Evolutionary conservation across 1,140 invertebrate species (phyloP), one percentile per base, ranked within the genome.

Genomic region (Sminthurides bifidus): DNA sequence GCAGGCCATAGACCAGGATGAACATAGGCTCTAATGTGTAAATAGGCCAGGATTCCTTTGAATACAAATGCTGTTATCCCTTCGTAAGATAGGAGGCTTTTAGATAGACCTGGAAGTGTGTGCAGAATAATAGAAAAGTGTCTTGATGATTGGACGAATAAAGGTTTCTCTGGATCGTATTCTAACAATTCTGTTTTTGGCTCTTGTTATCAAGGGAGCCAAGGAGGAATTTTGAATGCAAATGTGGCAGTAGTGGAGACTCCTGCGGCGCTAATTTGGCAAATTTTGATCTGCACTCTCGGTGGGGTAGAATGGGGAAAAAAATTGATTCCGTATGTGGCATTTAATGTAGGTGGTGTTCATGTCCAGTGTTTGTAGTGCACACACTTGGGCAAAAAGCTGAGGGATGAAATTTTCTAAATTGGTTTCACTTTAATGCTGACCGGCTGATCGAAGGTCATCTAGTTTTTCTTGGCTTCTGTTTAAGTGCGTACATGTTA

Each of bases 381-480:
- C 33, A 19, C 29, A 30, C 48, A 48, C 33, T 10, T n/a, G 29
- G 50, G 41, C 50, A 52, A 52, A 40, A 40, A 54, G 43, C 31
- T 37, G 51, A 56, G 49, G 51, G 40, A 59, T 59, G 52, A 51
- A 54, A 54, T 54, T 33, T 30, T 51, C 52, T 52, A 54, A 59
- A 54, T 54, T 59, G 52, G 57, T 54, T 59, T 59, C 43, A 59
- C 57, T 59, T 59, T 59, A 51, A 54, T 54, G 33, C 51, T 23
- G 51, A 54, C 57, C 57, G 57, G 54, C 54, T 51, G 52, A 55
- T 55, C 53, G 58, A 59, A 59, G 58, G 58, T 55, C 58, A 53
- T 59, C 58, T 49, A 59, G 46, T 59, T 59, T 59, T 54, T 59
- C 52, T 40, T 55, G 52, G 58, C 43, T 30, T 27, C 37, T 49